Evolutionary conservation across 2,888 invertebrate species (phyloP), one percentile per base, ranked within the genome.

Genomic region (Axea sp.): DNA sequence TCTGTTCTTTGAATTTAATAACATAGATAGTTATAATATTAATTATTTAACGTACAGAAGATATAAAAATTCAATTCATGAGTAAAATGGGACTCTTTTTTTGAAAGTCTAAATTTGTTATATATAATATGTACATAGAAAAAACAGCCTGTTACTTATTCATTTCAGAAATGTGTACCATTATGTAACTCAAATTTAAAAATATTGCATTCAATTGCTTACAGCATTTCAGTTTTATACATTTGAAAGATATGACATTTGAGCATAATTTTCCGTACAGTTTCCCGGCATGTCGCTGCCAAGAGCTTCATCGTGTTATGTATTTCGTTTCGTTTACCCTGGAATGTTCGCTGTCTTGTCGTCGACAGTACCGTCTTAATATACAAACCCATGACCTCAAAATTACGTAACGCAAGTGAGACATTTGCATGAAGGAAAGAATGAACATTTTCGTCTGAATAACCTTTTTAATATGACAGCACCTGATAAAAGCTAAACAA

Each of bases 291-390:
- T 8, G 12, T 55, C 24, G 39, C 39, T 57, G 43, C 39, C 35
- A 57, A 41, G 59, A 39, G 57, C 31, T 59, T 59, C 41, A 33
- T 59, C 30, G 41, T 51, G 15, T 68, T 59, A 35, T 59, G 26
- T 74, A 55, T 55, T 64, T 55, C 53, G 37, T 55, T 65, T 60
- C 59, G 39, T 67, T 60, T 67, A 71, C 55, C 51, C 68, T 75
- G 60, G 47, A 67, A 68, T 75, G 47, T 65, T 49, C 22, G 39
- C 59, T 60, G 60, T 60, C 49, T 67, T 37, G 15, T 64, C 45
- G 53, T 57, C 41, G 57, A 67, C 67, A 67, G 47, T 57, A 39
- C 49, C 31, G 39, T 65, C 39, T 26, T 53, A 57, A 57, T 57
- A 30, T 67, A 67, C 49, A 55, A 67, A 67, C 26, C 41, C 53